Base-by-base conservation (phyloP, 2,888 invertebrate genomes). In the Napeogenes inachia region DNA sequence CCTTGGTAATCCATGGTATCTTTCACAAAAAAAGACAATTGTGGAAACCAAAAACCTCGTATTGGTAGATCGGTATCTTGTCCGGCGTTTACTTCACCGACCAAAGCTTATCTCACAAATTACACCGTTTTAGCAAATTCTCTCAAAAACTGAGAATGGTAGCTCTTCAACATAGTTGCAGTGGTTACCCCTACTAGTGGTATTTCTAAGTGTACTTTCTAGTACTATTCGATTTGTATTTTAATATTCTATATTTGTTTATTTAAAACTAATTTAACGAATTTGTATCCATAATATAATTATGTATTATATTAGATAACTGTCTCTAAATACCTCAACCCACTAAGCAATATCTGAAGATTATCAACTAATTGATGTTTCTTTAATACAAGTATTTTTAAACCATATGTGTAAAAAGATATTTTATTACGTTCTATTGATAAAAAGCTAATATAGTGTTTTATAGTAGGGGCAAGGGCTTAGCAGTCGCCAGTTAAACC, bases 61-160 rank as follows among this genome's bases (percentile, higher is more conserved):
- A 77, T 75, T 73, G 75, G 75, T 69, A 75, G 87, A 88, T 88
- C 74, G 54, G 69, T 83, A 87, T 88, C 87, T 64, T 65, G 73
- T 67, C 73, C 77, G 74, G 73, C 76, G 74, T 71, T 70, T 72
- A 72, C 73, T 72, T 73, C 72, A 72, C 77, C 78, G 81, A 80
- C 82, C 78, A 71, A 68, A 75, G 76, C 83, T 89, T 89, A 89
- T 89, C 21, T 21, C 71, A 68, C 81, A 84, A 87, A 89, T 87
- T 82, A 87, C 87, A 81, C 82, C 79, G 76, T 81, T 87, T 84
- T 84, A 82, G 79, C 76, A 74, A 78, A 80, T 79, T 76, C 79
- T 79, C 78, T 80, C 78, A 76, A 82, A 84, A 83, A 85, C 79
- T 81, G 81, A 77, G 75, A 77, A 77, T 78, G 79, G 78, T 79